Base-by-base conservation (phyloP, 2,888 invertebrate genomes). In the Margaritifera margaritifera region DNA sequence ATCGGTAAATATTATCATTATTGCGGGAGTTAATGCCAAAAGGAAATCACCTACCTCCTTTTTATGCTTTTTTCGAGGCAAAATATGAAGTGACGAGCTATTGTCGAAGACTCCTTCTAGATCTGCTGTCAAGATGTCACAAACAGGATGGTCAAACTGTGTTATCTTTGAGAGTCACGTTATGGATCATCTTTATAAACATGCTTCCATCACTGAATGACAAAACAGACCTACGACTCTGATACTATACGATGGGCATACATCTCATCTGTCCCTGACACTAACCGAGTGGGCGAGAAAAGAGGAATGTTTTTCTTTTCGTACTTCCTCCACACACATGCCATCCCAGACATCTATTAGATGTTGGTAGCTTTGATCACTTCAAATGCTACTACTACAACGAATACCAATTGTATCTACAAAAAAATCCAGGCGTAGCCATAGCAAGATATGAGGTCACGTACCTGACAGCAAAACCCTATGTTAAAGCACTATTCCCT, bases 101-200 rank as follows among this genome's bases (percentile, higher is more conserved):
- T 24, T 75, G 18, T 53, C 51, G 5, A 73, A 64, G 6, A 64
- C 68, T n/a, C 27, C 53, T 18, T 58, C 69, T 50, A 72, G 72
- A 54, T 61, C 72, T 51, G 70, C 59, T 31, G 75, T 72, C 22
- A 53, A 60, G 51, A 74, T 75, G 71, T 54, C 72, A 22, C 63
- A 72, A 15, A 69, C 51, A 31, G 72, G 78, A 8, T 78, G 72
- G 75, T 72, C 69, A n/a, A 72, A 75, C 56, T 22, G 53, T 18
- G 27, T 19, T 19, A 53, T 72, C n/a, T 72, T 78, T 62, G 27
- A 67, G 18, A 64, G 62, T 19, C 74, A 76, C 64, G 3, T 76
- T n/a, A 66, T 68, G 18, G 54, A 70, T 56, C 71, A 72, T 62
- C 69, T 76, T 61, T 62, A 62, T 0, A 72, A 71, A n/a, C 66